Conservation (phyloP, 2,797 vertebrate species). For the Enteromius radiatus region DNA sequence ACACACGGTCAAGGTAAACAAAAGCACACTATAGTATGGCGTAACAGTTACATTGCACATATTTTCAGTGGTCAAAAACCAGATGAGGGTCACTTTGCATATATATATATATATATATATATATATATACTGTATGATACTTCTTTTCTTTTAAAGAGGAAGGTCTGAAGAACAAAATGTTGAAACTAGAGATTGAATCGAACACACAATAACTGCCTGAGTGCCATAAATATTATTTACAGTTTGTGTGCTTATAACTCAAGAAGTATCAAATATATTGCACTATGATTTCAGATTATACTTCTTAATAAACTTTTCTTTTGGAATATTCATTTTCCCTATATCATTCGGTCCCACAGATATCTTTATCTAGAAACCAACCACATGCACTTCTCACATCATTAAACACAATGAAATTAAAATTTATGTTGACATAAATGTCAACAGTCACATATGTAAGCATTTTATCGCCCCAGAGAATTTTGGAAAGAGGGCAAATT, state of each 20-base stretch:
- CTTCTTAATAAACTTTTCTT: background rate
- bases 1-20: too few relatives aligned
- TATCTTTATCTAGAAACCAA: background rate
- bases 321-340: background rate
- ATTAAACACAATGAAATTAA: background rate
- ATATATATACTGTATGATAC: too few relatives aligned
- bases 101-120: too few relatives aligned
- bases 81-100: background rate
- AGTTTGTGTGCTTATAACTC: background rate
- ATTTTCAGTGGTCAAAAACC: background rate
- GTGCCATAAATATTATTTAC: background rate
- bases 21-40: too few relatives aligned
- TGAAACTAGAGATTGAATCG: too few relatives aligned
- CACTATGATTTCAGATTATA: background rate
- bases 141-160: too few relatives aligned
- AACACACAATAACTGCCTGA: background rate
- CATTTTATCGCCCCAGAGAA: background rate
- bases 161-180: too few relatives aligned
- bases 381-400: background rate
- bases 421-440: background rate
- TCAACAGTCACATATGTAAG: background rate
- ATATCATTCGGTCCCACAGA: background rate
- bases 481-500: background rate
- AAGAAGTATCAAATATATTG: background rate
- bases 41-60: background rate